phyloP scores from a whole-genome alignment of 2,113 vertebrate genomes.

The Ceyx cyanopectus region DNA sequence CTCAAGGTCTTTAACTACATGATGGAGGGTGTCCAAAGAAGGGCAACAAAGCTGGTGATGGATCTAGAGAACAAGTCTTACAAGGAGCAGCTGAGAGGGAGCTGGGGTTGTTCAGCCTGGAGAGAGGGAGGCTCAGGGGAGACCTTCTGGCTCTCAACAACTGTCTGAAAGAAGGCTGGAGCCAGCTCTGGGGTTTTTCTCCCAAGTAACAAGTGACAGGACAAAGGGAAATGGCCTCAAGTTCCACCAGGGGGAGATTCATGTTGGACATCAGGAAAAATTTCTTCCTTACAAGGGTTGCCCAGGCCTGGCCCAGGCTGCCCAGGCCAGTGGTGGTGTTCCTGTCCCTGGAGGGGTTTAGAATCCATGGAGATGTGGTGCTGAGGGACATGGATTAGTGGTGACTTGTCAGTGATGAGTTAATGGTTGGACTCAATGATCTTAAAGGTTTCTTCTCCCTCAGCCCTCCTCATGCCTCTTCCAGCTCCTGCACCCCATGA shows the following conservation, averaged over 20 bases:
- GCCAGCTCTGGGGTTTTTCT: neutral
- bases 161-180: too few relatives aligned
- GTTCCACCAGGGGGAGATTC: neutral
- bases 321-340: neutral
- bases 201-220: neutral
- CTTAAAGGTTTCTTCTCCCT: neutral
- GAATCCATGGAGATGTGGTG: neutral
- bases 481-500: neutral
- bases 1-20: neutral
- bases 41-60: too few relatives aligned
- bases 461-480: rapidly evolving
- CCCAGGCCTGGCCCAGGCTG: neutral
- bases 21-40: neutral
- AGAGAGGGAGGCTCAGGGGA: too few relatives aligned
- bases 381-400: neutral
- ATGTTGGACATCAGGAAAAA: neutral
- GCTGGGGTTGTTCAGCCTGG: too few relatives aligned
- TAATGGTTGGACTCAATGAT: neutral
- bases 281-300: neutral
- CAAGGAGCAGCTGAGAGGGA: too few relatives aligned
- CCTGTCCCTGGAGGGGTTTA: neutral
- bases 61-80: too few relatives aligned
- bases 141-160: too few relatives aligned
- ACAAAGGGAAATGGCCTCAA: neutral
- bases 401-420: neutral